Evolutionary conservation across 2,888 invertebrate species (phyloP).

Genomic region (Cataglyphis albicans): DNA sequence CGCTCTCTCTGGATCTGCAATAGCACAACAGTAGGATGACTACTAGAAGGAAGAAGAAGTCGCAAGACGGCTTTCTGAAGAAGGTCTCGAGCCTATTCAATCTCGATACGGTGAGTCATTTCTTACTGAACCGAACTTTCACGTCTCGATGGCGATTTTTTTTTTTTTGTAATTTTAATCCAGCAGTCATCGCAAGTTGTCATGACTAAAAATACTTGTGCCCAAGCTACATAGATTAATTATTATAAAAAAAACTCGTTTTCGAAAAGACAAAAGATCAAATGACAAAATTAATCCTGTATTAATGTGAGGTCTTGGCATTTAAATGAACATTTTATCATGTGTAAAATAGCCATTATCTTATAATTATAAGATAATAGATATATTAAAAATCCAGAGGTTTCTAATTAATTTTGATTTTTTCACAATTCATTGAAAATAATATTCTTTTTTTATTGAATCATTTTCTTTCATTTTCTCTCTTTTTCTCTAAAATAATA

Average conservation of each 20-base stretch:
- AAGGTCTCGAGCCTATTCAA: constrained; percentile 94
- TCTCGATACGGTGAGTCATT: constrained; percentile 92
- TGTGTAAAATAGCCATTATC: neutral
- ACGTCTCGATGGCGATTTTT: neutral
- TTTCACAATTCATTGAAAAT: neutral
- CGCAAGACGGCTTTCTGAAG: constrained; percentile 91
- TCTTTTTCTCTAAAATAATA: neutral
- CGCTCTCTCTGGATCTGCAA: constrained; percentile 46
- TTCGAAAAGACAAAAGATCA: neutral
- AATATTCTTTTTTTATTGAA: neutral
- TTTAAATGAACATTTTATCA: neutral
- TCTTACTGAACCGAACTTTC: constrained; percentile 29
- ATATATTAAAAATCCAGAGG: neutral
- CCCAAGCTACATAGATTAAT: neutral
- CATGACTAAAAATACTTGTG: neutral
- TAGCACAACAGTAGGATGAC: constrained; percentile 86
- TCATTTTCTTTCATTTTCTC: neutral
- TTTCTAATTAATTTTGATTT: neutral
- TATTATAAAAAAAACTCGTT: neutral
- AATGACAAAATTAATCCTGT: neutral
- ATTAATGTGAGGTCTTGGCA: neutral
- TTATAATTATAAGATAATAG: too few species aligned
- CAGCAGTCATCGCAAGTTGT: neutral
- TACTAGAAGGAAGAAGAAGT: constrained; percentile 90
- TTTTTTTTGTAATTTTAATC: constrained; percentile 38